These are phyloP conservation scores for Apodemia mormo DNA, from an alignment of 2,888 invertebrate genomes.

Conservation along the genomic window DNA sequence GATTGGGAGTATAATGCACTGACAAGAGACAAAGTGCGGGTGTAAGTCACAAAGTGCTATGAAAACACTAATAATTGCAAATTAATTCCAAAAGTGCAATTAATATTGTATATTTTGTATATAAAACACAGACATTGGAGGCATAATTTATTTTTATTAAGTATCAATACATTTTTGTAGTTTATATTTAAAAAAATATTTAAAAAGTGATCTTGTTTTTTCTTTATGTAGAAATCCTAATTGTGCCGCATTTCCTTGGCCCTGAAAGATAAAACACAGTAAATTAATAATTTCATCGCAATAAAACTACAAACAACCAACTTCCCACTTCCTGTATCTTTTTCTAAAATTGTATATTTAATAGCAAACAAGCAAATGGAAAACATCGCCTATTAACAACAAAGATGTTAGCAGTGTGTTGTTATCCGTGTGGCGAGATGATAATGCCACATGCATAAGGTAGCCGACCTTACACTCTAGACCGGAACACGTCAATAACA, in stretches of 20 bases:
- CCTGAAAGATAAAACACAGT: slow-evolving; percentile 48
- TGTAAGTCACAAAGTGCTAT: background rate
- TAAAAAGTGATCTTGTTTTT: slow-evolving; percentile 43
- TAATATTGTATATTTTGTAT: slow-evolving; percentile 70
- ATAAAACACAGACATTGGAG: slow-evolving; percentile 68
- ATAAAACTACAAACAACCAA: too few species aligned
- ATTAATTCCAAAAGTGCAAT: slow-evolving; percentile 14
- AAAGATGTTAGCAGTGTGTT: too few species aligned
- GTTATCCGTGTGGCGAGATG: too few species aligned
- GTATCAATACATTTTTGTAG: slow-evolving; percentile 57
- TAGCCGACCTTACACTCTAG: too few species aligned
- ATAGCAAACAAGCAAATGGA: too few species aligned
- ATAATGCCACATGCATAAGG: too few species aligned
- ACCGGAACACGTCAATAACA: too few species aligned
- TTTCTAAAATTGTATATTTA: too few species aligned
- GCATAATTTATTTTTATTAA: slow-evolving; percentile 71
- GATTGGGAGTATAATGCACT: background rate
- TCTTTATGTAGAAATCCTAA: slow-evolving; percentile 34
- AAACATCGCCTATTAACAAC: too few species aligned
- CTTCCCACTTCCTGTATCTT: too few species aligned
- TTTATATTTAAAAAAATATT: slow-evolving; percentile 56
- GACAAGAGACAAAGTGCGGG: background rate
- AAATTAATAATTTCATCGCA: too few species aligned
- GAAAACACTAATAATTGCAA: slow-evolving; percentile 4
- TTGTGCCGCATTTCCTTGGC: slow-evolving; percentile 44